A percentile compares a stretch with the other conserved stretches of the same genome.
phyloP scores from a whole-genome alignment of 2,113 vertebrate species.

The Tursiops truncatus region DNA sequence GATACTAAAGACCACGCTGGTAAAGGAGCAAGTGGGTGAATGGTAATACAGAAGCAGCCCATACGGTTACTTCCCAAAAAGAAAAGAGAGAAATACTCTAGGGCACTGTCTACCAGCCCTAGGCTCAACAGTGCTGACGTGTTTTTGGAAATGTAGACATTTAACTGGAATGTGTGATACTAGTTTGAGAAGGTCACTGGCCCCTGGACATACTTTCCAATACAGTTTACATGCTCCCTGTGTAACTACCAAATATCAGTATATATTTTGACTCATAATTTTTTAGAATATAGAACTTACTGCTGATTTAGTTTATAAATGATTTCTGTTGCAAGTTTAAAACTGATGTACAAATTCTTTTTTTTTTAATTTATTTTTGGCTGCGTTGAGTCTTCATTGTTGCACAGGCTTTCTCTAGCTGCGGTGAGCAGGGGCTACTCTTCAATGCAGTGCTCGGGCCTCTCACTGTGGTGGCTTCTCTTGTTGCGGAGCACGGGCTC shows the following conservation, averaged over 20 bases:
- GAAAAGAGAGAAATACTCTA: not conserved
- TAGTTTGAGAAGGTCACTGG: slow-evolving; percentile 64
- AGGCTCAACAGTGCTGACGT: not conserved
- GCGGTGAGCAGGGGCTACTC: too few species aligned
- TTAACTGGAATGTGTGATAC: not conserved
- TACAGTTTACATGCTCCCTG: slow-evolving; percentile 31
- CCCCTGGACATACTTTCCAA: slow-evolving; percentile 66
- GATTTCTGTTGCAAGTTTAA: slow-evolving; percentile 28
- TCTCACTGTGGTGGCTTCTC: too few species aligned
- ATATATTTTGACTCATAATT: not conserved
- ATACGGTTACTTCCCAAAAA: not conserved
- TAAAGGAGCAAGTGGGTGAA: not conserved
- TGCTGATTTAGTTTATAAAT: not conserved
- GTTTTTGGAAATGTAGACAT: slow-evolving; percentile 20
- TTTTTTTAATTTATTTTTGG: too few species aligned
- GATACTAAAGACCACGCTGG: not conserved
- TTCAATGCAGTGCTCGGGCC: too few species aligned
- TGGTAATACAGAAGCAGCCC: not conserved
- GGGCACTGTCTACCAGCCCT: not conserved
- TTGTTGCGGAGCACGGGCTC: too few species aligned
- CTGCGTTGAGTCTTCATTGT: too few species aligned
- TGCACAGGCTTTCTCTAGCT: too few species aligned
- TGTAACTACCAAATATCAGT: slow-evolving; percentile 44
- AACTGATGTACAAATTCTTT: not conserved
- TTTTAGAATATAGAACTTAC: not conserved